phyloP scores from a whole-genome alignment of 1,140 invertebrate species.

The Pararge aegeria region DNA sequence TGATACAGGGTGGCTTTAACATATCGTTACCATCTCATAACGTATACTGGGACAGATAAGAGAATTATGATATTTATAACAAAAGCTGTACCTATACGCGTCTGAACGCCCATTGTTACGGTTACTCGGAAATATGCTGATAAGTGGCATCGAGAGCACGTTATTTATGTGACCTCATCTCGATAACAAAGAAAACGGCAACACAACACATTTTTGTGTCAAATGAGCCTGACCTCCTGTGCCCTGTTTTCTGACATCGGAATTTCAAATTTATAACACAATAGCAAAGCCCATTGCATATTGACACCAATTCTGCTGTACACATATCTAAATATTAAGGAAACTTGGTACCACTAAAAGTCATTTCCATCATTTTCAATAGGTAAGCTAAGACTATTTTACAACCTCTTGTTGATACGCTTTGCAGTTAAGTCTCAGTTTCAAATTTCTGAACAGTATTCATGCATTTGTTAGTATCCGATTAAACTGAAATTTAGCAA shows the following conservation, averaged over 20 bases:
- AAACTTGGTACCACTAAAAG: too few species aligned
- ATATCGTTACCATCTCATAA: conserved; percentile 9
- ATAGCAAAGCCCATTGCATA: not conserved
- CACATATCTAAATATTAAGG: too few species aligned
- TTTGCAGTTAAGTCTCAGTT: too few species aligned
- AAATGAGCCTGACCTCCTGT: conserved; percentile 4
- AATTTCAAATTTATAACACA: not conserved
- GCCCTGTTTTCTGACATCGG: not conserved
- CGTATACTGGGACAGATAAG: too few species aligned
- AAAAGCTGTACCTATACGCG: conserved; percentile 11
- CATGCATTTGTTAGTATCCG: too few species aligned
- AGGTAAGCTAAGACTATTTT: too few species aligned
- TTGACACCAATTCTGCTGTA: not conserved
- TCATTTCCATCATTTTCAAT: too few species aligned
- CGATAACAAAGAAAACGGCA: conserved; percentile 58
- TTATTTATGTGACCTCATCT: conserved; percentile 42
- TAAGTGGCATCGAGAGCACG: conserved; percentile 42
- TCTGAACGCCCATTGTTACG: conserved; percentile 37
- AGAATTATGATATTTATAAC: conserved; percentile 12
- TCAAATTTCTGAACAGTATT: too few species aligned
- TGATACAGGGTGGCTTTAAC: conserved; percentile 53
- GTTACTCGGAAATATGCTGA: conserved; percentile 44
- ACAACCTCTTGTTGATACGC: too few species aligned
- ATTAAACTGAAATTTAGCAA: too few species aligned
- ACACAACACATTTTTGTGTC: conserved; percentile 42